Evolutionary conservation across 2,888 invertebrate genomes (phyloP), one percentile per base, ranked within the genome.

Genomic region (Geotrupes spiniger): DNA sequence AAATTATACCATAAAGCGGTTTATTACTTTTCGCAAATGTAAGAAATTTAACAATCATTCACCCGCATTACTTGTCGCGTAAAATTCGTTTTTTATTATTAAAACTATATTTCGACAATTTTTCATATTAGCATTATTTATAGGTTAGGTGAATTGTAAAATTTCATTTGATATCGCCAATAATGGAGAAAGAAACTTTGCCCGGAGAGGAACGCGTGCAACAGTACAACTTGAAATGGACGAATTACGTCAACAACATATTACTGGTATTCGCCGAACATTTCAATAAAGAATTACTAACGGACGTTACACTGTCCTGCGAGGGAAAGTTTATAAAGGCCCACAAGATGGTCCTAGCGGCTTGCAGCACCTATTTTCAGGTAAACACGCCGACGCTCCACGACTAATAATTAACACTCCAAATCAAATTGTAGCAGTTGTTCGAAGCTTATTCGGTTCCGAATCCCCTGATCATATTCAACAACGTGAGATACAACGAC

Each of bases 311-410:
- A 6, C 56, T 78, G 10, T 69, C 72, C 21, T 76, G 76, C 53
- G 74, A 77, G 56, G 75, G 75, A 12, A 68, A 72, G 36, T 75
- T 72, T 51, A 63, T 78, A 8, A 75, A 72, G 60, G 76, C 76
- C 4, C 78, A 78, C 53, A 74, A 73, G 61, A 69, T 78, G 58
- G 70, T 78, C 27, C 61, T 78, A n/a, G 74, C 76, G 9, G 75
- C 77, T 14, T 76, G 76, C 57, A 77, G 76, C 54, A 65, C 67
- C 1, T 75, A 75, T 57, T 76, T 76, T 59, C 70, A 74, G 66
- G 76, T 74, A 64, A 46, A 49, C 33, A 5, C 29, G 5, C 27
- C 9, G 29, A 10, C 5, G 10, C 5, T 11, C 10, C 8, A n/a
- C n/a, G n/a, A n/a, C n/a, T n/a, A 21, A 21, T 21, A 21, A 21